Percentiles rank a stretch among this genome's conserved stretches.
phyloP scores from a whole-genome alignment of 2,888 invertebrate species.

The Ecliptopera silaceata region DNA sequence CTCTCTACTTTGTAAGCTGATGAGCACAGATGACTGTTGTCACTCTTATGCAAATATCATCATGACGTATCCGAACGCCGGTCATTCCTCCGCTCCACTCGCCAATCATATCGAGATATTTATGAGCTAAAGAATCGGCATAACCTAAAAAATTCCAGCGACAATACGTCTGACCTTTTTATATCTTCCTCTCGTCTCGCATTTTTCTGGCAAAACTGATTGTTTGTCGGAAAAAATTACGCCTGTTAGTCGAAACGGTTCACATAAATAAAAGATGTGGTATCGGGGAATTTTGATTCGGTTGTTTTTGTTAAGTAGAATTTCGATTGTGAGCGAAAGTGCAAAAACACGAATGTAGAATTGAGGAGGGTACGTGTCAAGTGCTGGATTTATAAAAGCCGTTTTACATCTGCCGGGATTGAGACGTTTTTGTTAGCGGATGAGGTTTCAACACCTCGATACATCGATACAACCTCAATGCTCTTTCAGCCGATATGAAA shows the following conservation, averaged over 20 bases:
- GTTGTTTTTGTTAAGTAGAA: constrained; percentile 62
- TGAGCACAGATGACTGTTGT: no score
- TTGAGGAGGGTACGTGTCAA: constrained; percentile 73
- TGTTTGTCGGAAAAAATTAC: constrained; percentile 83
- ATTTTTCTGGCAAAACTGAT: constrained; percentile 82
- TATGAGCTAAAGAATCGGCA: constrained; percentile 53
- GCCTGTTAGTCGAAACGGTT: constrained; percentile 76
- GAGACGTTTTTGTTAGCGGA: constrained; percentile 27
- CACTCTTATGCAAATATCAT: constrained; percentile 26
- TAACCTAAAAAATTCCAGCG: constrained; percentile 58
- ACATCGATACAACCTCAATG: not conserved
- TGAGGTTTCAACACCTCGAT: constrained; percentile 10
- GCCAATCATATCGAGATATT: constrained; percentile 74
- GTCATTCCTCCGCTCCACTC: constrained; percentile 51
- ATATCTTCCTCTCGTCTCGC: constrained; percentile 75
- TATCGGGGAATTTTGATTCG: constrained; percentile 79
- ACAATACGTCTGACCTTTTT: constrained; percentile 70
- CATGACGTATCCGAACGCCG: constrained; percentile 28
- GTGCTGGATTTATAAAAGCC: constrained; percentile 57
- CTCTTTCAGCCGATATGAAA: no score
- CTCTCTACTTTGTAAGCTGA: no score
- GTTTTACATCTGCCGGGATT: constrained; percentile 47
- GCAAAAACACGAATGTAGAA: constrained; percentile 62
- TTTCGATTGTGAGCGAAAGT: constrained; percentile 63
- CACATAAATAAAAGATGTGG: constrained; percentile 79